These are phyloP conservation scores for Pollimyrus isidori DNA, from an alignment of 2,113 vertebrate genomes.

Conservation along the genomic window DNA sequence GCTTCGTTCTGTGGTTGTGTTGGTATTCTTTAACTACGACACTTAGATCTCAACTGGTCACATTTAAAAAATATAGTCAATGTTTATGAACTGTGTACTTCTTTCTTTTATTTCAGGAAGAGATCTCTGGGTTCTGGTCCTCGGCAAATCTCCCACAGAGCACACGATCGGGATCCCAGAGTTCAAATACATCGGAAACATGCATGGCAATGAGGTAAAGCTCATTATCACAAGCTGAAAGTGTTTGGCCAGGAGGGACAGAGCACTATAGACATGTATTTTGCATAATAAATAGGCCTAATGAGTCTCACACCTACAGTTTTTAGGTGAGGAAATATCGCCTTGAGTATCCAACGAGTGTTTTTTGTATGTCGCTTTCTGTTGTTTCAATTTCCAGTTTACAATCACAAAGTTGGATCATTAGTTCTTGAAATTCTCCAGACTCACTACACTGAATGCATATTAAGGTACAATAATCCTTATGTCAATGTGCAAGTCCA, in stretches of 20 bases:
- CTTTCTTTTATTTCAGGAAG: constrained; percentile 58
- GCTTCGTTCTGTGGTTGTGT: neutral
- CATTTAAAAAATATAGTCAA: neutral
- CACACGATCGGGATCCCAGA: constrained; percentile 77
- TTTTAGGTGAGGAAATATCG: neutral
- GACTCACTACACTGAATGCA: neutral
- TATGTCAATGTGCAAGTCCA: neutral
- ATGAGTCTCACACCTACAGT: neutral
- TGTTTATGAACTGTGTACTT: neutral
- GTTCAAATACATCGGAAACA: constrained; percentile 82
- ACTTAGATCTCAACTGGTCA: neutral
- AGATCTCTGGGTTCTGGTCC: constrained; percentile 76
- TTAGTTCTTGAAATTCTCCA: neutral
- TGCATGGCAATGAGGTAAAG: constrained; percentile 85
- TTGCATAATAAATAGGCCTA: neutral
- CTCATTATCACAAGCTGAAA: neutral
- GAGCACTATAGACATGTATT: too few relatives aligned
- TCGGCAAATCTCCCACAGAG: constrained; percentile 67
- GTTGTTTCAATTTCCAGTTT: neutral
- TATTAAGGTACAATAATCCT: neutral
- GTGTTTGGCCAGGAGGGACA: neutral
- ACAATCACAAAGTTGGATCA: neutral
- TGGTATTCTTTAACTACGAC: neutral
- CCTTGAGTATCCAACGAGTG: neutral
- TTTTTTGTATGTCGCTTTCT: neutral